Evolutionary conservation across 2,113 vertebrate species (phyloP).

Genomic region (Chamaetylas fuelleborni): DNA sequence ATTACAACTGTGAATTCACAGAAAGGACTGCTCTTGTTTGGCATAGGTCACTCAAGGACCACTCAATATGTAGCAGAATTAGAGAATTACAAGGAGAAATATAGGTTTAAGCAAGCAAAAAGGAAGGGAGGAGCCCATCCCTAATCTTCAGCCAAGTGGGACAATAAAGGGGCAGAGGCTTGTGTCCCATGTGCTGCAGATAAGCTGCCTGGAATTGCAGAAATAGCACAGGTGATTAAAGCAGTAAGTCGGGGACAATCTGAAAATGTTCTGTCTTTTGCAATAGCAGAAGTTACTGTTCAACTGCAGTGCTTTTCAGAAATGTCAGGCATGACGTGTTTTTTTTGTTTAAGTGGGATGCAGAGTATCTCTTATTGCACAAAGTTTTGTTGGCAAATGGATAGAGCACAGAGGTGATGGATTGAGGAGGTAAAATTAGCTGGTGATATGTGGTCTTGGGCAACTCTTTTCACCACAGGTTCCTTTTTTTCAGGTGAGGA

Average conservation of each 20-base stretch:
- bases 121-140: background rate
- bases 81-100: background rate
- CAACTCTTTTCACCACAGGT: background rate
- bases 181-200: background rate
- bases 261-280: background rate
- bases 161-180: background rate
- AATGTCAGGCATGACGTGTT: background rate
- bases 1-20: background rate
- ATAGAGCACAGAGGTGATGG: background rate
- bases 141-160: background rate
- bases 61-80: background rate
- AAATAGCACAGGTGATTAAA: background rate
- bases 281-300: background rate
- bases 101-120: background rate
- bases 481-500: background rate
- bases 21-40: background rate
- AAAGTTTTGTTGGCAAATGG: background rate
- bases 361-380: background rate
- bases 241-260: background rate
- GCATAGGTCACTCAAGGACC: constrained; percentile 56
- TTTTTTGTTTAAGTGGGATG: background rate
- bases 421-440: background rate
- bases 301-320: background rate
- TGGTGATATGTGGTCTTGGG: background rate
- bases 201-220: background rate